These are phyloP conservation scores for Cheilinus undulatus DNA, from an alignment of 2,113 vertebrate genomes.

Conservation along the genomic window DNA sequence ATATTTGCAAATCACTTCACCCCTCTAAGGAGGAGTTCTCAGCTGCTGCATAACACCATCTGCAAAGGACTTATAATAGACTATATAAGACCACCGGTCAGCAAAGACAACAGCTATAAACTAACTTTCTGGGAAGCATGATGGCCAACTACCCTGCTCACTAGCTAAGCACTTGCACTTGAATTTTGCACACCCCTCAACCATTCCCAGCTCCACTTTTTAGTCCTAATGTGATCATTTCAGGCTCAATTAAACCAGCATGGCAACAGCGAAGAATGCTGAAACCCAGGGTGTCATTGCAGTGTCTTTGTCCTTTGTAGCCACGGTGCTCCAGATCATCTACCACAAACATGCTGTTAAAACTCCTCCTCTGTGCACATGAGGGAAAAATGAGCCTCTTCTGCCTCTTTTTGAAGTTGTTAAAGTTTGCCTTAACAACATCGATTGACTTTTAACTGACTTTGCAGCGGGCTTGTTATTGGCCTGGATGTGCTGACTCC, in stretches of 20 bases:
- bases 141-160: background rate
- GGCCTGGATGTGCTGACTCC: constrained; percentile 67
- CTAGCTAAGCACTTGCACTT: background rate
- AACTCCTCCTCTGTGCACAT: background rate
- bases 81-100: no score
- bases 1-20: no score
- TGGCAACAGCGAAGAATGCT: background rate
- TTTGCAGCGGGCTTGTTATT: constrained; percentile 67
- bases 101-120: no score
- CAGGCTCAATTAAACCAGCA: background rate
- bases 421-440: constrained; percentile 61
- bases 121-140: background rate
- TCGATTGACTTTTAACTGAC: constrained; percentile 75
- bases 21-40: no score
- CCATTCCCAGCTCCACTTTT: background rate
- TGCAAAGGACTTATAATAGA: no score
- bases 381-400: background rate
- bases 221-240: background rate
- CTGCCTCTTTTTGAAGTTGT: constrained; percentile 53
- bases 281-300: no score
- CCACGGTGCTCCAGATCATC: background rate
- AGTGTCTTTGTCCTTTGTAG: no score
- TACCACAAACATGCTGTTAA: constrained; percentile 21
- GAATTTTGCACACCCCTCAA: background rate
- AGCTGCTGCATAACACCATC: no score